phyloP scores from a whole-genome alignment of 2,888 invertebrate genomes.

The Cryptocephalus primarius region DNA sequence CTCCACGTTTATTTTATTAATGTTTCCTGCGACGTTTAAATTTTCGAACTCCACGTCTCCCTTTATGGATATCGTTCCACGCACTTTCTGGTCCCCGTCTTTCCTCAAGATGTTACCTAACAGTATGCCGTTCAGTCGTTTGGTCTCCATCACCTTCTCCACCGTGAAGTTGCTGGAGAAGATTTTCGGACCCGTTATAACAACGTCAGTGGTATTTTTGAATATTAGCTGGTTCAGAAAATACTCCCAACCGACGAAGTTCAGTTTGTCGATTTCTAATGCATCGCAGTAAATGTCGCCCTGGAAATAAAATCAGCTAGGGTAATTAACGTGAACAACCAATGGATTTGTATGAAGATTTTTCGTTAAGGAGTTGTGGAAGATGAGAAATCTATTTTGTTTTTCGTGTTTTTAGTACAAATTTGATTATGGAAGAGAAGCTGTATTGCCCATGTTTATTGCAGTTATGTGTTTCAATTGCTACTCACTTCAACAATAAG shows the following conservation, averaged over 20 bases:
- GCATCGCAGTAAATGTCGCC: slow-evolving; percentile 23
- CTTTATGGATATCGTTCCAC: slow-evolving; percentile 24
- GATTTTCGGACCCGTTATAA: slow-evolving; percentile 23
- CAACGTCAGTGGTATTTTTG: slow-evolving; percentile 27
- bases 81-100: slow-evolving; percentile 26
- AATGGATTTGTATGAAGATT: too few species aligned
- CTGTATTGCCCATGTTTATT: too few species aligned
- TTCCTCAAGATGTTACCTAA: slow-evolving; percentile 35
- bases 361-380: too few species aligned
- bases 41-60: slow-evolving; percentile 30
- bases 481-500: slow-evolving; percentile 21
- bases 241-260: slow-evolving; percentile 31
- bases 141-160: slow-evolving; percentile 25
- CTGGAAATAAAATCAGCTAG: slow-evolving; percentile 13
- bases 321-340: too few species aligned
- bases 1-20: slow-evolving; percentile 25
- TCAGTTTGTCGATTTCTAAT: slow-evolving; percentile 29
- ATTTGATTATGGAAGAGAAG: too few species aligned
- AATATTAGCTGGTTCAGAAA: slow-evolving; percentile 36
- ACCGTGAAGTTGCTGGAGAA: slow-evolving; percentile 32
- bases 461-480: too few species aligned
- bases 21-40: slow-evolving; percentile 27
- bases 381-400: too few species aligned
- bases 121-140: slow-evolving; percentile 33
- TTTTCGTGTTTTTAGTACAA: too few species aligned